Conservation (phyloP, 2,797 vertebrate species). For the Ctenochaetus hawaiiensis region DNA sequence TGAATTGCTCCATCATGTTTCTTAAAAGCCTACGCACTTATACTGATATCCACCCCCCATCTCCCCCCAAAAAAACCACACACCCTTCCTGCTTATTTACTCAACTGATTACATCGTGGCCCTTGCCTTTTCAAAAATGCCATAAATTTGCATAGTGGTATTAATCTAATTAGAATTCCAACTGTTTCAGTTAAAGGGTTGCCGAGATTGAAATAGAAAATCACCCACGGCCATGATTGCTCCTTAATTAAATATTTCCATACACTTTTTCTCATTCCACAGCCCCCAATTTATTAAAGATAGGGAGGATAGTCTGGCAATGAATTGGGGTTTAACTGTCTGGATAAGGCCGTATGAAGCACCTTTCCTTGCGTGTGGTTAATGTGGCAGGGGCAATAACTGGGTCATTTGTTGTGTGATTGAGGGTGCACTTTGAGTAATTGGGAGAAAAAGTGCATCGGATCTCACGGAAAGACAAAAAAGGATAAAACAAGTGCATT, state of each 20-base stretch:
- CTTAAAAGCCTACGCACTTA: slow-evolving; percentile 27
- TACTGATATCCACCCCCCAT: slow-evolving; percentile 14
- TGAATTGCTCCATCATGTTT: slow-evolving; percentile 30
- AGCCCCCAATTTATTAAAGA: slow-evolving; percentile 69
- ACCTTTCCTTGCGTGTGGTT: slow-evolving; percentile 45
- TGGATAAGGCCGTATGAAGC: slow-evolving; percentile 43
- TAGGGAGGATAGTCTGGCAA: slow-evolving; percentile 51
- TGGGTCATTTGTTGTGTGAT: slow-evolving; percentile 62
- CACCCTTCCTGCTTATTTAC: slow-evolving; percentile 77
- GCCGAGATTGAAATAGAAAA: slow-evolving; percentile 85
- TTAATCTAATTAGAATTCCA: slow-evolving; percentile 87
- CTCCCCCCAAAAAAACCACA: slow-evolving; percentile 43
- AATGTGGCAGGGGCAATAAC: slow-evolving; percentile 45
- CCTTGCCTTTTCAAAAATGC: slow-evolving; percentile 81
- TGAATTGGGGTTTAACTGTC: slow-evolving; percentile 58
- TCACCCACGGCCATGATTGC: slow-evolving; percentile 84
- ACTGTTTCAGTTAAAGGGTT: slow-evolving; percentile 83
- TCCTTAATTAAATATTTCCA: slow-evolving; percentile 86
- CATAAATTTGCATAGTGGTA: slow-evolving; percentile 87
- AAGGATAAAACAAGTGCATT: background rate
- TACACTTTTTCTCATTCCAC: slow-evolving; percentile 64
- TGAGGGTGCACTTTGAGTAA: slow-evolving; percentile 39
- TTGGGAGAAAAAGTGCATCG: slow-evolving; percentile 26
- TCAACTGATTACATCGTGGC: slow-evolving; percentile 77
- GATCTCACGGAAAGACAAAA: slow-evolving; percentile 17